These are phyloP conservation scores for Scomber scombrus DNA, from an alignment of 2,113 vertebrate species.

Conservation along the genomic window DNA sequence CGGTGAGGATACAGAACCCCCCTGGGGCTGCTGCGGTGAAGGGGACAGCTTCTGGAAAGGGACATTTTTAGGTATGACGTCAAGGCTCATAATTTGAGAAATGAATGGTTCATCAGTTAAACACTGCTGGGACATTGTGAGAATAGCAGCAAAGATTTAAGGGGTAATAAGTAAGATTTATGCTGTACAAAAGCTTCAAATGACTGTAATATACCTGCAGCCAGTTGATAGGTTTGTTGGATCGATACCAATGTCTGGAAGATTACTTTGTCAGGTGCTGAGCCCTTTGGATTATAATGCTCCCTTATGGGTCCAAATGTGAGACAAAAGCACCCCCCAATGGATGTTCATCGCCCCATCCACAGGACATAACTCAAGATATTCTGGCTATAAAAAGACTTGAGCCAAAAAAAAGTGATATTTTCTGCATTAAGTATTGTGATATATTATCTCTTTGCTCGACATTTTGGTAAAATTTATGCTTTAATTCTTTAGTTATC, in stretches of 20 bases:
- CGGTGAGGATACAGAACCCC: conserved; percentile 81
- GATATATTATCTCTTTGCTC: neutral
- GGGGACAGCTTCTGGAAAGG: conserved; percentile 77
- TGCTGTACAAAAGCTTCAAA: neutral
- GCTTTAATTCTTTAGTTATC: neutral
- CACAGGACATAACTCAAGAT: conserved; percentile 5
- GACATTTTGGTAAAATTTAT: neutral
- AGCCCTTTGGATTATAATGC: conserved; percentile 25
- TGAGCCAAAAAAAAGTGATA: neutral
- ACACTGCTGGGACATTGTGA: conserved; percentile 18
- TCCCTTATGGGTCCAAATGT: neutral
- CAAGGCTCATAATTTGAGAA: neutral
- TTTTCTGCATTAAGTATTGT: neutral
- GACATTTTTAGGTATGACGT: neutral
- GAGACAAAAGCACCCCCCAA: conserved; percentile 54
- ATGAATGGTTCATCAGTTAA: conserved; percentile 14
- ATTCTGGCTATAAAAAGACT: neutral
- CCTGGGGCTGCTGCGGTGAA: conserved; percentile 75
- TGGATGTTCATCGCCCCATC: conserved; percentile 14
- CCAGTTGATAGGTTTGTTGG: conserved; percentile 21
- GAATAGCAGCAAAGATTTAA: conserved; percentile 22
- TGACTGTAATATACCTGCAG: conserved; percentile 17
- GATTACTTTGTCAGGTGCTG: conserved; percentile 31
- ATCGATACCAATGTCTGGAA: conserved; percentile 33
- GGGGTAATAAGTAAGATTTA: conserved; percentile 37